Evolutionary conservation across 2,888 invertebrate genomes (phyloP), one percentile per base, ranked within the genome.

Genomic region (Arrhopalites spinosus): DNA sequence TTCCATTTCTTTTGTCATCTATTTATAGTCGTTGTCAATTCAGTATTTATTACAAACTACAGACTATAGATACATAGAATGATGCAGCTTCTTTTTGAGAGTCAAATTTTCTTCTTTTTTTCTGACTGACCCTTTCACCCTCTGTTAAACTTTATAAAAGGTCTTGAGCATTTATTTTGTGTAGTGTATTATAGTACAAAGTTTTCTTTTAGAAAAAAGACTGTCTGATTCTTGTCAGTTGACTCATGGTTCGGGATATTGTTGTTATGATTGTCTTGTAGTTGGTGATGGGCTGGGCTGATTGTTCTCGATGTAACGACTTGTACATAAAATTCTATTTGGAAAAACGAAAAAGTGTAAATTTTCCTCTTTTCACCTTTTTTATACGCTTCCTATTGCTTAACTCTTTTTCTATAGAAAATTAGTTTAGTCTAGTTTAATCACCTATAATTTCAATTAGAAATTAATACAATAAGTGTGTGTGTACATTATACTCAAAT

Each of bases 331-430:
- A 81, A 75, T 78, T 77, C 78, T 81, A 77, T 77, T 74, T 78
- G 71, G 79, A 81, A 71, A 78, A 80, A 78, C 81, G 81, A 77
- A 80, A 81, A 81, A 81, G 79, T 80, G 81, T 81, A 81, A 72
- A 70, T 29, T 68, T 23, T 27, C 17, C 53, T 25, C 17, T 53
- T 47, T 5, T 59, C 25, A 17, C 23, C n/a, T 70, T 53, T 53
- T 56, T 70, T 27, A 20, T 30, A 1, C 5, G 20, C 15, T 50
- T 70, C 11, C 30, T 45, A 8, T 66, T n/a, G 17, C 47, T 45
- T 45, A 5, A 29, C 23, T 27, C 17, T 15, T 53, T 53, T 53
- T 53, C 53, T 23, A 50, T 45, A 45, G 8, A 45, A 7, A 45
- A 7, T 15, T 45, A 45, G 8, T 11, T 11, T 11, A 45, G 15